These are phyloP conservation scores for Drosophila arawakana DNA, from an alignment of 1,140 invertebrate species.

Conservation along the genomic window DNA sequence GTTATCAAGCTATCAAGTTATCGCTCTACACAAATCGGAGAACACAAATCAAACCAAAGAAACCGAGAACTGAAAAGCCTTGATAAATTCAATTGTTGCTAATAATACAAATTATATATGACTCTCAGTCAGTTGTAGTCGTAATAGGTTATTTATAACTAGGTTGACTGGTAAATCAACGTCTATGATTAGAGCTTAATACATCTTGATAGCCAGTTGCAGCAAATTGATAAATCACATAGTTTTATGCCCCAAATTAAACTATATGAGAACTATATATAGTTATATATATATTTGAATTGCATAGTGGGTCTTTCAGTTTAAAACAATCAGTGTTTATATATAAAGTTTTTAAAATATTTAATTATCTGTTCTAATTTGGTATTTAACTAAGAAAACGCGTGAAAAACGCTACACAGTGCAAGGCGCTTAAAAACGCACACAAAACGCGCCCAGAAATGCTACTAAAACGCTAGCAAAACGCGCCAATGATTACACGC, in stretches of 20 bases:
- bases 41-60: slow-evolving; percentile 58
- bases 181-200: slow-evolving; percentile 80
- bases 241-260: slow-evolving; percentile 19
- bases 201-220: slow-evolving; percentile 66
- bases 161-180: slow-evolving; percentile 71
- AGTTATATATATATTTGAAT: no score
- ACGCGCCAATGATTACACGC: background rate
- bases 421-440: slow-evolving; percentile 32
- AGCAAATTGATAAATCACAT: slow-evolving; percentile 74
- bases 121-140: slow-evolving; percentile 19
- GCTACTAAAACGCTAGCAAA: slow-evolving; percentile 10
- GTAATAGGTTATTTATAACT: slow-evolving; percentile 70
- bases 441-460: slow-evolving; percentile 8
- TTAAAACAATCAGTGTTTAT: no score
- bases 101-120: slow-evolving; percentile 61
- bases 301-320: no score
- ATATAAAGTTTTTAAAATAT: no score
- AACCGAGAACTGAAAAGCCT: slow-evolving; percentile 31
- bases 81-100: slow-evolving; percentile 71
- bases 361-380: no score
- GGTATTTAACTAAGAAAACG: no score
- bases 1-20: background rate
- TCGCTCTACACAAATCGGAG: slow-evolving; percentile 31
- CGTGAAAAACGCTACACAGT: slow-evolving; percentile 4
- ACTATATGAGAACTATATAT: no score